Conservation (phyloP, 2,888 invertebrate species). For the Venustoraphidia nigricollis region DNA sequence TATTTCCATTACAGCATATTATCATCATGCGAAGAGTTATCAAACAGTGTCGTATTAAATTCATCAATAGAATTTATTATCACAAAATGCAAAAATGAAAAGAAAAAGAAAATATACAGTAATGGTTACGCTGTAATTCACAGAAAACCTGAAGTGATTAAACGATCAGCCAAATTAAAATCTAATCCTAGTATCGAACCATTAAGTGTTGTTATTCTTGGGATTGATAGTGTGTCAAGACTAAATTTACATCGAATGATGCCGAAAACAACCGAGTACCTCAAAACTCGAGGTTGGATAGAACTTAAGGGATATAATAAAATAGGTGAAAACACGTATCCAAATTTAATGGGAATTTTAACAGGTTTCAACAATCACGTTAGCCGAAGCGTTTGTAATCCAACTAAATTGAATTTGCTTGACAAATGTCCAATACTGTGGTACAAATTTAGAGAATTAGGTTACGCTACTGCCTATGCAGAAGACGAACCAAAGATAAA, state of each 20-base stretch:
- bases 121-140: conserved; percentile 29
- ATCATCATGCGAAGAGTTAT: conserved; percentile 7
- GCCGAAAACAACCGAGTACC: conserved; percentile 50
- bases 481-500: conserved; percentile 61
- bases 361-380: conserved; percentile 43
- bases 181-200: conserved; percentile 17
- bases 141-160: conserved; percentile 31
- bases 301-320: conserved; percentile 33
- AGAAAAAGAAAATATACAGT: conserved; percentile 19
- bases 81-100: conserved; percentile 1
- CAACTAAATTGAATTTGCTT: conserved; percentile 35
- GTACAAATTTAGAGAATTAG: conserved; percentile 51
- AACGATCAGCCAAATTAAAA: conserved; percentile 22
- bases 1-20: conserved; percentile 7
- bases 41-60: conserved; percentile 4
- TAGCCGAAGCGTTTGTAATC: conserved; percentile 33
- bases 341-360: conserved; percentile 72
- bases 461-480: conserved; percentile 65
- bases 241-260: conserved; percentile 61
- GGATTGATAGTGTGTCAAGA: conserved; percentile 74
- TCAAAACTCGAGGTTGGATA: conserved; percentile 42
- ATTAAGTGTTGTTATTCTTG: conserved; percentile 59
- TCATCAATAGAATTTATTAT: conserved; percentile 5
- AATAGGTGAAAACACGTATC: conserved; percentile 80
- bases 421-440: conserved; percentile 65